phyloP scores from a whole-genome alignment of 2,113 vertebrate species.

The Galeopterus variegatus region DNA sequence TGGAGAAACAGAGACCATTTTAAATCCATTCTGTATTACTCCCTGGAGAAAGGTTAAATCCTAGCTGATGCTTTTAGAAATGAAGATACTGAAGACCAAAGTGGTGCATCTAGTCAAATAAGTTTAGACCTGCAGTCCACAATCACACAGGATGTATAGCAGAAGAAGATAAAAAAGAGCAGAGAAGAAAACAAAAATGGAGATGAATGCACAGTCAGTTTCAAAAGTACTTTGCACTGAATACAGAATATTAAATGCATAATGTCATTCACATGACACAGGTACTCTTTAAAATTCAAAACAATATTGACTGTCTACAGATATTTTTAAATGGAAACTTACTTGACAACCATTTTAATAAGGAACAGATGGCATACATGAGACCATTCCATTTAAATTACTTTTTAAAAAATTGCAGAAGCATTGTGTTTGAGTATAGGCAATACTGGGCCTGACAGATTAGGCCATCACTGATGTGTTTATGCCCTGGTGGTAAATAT shows the following conservation, averaged over 20 bases:
- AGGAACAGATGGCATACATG: slow-evolving; percentile 64
- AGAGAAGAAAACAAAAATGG: neutral
- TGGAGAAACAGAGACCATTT: neutral
- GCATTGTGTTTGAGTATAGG: neutral
- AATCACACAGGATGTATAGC: neutral
- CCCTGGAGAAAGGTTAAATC: slow-evolving; percentile 5
- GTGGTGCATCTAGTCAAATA: neutral
- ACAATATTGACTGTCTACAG: slow-evolving; percentile 16
- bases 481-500: slow-evolving; percentile 67
- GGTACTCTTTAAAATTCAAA: slow-evolving; percentile 77
- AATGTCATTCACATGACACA: slow-evolving; percentile 70
- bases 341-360: slow-evolving; percentile 77
- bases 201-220: neutral
- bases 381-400: slow-evolving; percentile 67
- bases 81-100: slow-evolving; percentile 7
- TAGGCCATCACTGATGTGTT: slow-evolving; percentile 65
- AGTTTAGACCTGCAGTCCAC: neutral
- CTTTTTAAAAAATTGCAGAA: slow-evolving; percentile 51
- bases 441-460: neutral
- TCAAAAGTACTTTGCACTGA: slow-evolving; percentile 61
- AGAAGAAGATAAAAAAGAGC: neutral
- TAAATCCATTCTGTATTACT: neutral
- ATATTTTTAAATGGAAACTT: slow-evolving; percentile 72
- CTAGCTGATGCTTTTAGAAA: slow-evolving; percentile 47
- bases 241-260: slow-evolving; percentile 69